phyloP scores from a whole-genome alignment of 2,113 vertebrate genomes.

The Sylvilagus bachmani region DNA sequence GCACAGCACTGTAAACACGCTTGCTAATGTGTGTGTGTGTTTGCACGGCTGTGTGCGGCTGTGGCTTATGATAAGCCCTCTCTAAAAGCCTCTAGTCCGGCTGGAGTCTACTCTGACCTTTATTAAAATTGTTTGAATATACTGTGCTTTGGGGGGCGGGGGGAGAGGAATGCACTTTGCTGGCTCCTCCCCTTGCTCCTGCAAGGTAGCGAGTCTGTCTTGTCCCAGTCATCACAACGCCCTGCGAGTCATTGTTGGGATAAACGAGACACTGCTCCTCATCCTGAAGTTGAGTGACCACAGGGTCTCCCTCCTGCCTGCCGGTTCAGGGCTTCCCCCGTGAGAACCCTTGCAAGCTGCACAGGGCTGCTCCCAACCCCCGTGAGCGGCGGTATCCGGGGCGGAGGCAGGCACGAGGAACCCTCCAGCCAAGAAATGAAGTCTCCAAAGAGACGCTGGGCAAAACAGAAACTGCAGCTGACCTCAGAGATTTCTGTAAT shows the following conservation, averaged over 20 bases:
- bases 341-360: not conserved
- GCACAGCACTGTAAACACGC: not conserved
- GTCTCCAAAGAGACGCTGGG: not conserved
- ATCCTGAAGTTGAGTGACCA: not conserved
- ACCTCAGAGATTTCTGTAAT: slow-evolving; percentile 85
- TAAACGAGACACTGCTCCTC: not conserved
- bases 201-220: not conserved
- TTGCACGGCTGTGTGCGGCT: accelerated
- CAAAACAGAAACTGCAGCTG: slow-evolving; percentile 83
- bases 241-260: not conserved
- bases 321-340: not conserved
- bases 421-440: slow-evolving; percentile 12
- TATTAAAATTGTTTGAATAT: slow-evolving; percentile 29
- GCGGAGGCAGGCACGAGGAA: not conserved
- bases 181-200: not conserved
- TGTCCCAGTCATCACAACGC: not conserved
- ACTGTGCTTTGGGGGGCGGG: not conserved
- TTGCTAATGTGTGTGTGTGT: not conserved
- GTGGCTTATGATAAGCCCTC: not conserved
- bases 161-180: not conserved
- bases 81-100: not conserved
- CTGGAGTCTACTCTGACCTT: not conserved
- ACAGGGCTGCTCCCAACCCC: too few species aligned
- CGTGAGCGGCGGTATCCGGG: too few species aligned
- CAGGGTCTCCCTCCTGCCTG: not conserved